A percentile compares a stretch with the other conserved stretches of the same genome.
phyloP scores from a whole-genome alignment of 2,113 vertebrate genomes.

The Saccopteryx leptura region DNA sequence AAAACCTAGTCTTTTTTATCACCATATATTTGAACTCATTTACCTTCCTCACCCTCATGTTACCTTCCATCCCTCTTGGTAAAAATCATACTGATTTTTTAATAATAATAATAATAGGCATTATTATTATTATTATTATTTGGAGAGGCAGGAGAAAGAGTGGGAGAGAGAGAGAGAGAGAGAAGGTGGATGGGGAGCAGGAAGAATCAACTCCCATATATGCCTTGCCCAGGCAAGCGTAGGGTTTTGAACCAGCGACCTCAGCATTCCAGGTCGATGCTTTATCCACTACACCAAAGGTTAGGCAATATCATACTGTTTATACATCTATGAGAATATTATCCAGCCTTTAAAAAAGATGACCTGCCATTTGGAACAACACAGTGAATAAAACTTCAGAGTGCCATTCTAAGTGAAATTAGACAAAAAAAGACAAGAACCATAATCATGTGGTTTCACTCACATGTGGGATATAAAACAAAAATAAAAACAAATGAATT shows the following conservation, averaged over 20 bases:
- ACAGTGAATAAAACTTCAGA: neutral
- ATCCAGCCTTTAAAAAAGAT: neutral
- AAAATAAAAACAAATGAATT: neutral
- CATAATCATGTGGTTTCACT: neutral
- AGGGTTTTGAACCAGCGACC: too few relatives aligned
- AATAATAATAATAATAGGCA: too few relatives aligned
- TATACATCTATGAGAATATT: neutral
- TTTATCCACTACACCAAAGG: too few relatives aligned
- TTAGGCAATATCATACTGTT: too few relatives aligned
- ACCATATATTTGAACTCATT: neutral
- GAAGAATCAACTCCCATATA: too few relatives aligned
- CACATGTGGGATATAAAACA: neutral
- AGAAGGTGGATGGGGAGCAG: too few relatives aligned
- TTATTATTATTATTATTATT: too few relatives aligned
- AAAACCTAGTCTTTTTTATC: neutral
- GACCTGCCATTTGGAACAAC: neutral
- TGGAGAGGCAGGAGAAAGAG: too few relatives aligned
- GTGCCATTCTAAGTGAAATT: neutral
- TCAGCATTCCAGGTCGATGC: too few relatives aligned
- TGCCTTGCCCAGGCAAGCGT: too few relatives aligned
- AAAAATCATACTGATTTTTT: neutral
- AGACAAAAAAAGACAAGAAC: neutral
- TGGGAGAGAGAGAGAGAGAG: too few relatives aligned
- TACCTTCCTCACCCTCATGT: neutral
- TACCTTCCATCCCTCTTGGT: neutral